Evolutionary conservation across 2,888 invertebrate genomes (phyloP).

Genomic region (Iselma pallidipennis): DNA sequence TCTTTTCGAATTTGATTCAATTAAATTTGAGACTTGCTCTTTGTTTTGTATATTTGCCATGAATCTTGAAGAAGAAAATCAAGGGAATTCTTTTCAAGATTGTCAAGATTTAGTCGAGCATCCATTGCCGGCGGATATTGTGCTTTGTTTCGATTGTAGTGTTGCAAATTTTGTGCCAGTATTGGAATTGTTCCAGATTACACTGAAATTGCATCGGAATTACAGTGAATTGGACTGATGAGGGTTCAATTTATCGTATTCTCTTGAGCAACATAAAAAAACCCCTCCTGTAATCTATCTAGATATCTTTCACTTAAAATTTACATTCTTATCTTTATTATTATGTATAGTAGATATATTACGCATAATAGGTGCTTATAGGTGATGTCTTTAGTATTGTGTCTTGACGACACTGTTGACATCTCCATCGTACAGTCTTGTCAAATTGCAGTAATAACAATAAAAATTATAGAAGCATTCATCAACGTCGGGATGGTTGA

Average conservation of each 20-base stretch:
- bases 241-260: not conserved
- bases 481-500: conserved; percentile 19
- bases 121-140: not conserved
- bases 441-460: conserved; percentile 16
- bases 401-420: not conserved
- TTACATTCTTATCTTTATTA: too few relatives aligned
- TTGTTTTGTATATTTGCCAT: not conserved
- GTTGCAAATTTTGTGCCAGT: not conserved
- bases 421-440: conserved; percentile 8
- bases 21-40: too few relatives aligned
- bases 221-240: conserved; percentile 2
- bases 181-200: not conserved
- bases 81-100: not conserved
- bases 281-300: not conserved
- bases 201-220: conserved; percentile 1
- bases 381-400: not conserved
- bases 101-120: not conserved
- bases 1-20: too few relatives aligned
- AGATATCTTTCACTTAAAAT: not conserved
- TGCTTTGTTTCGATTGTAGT: not conserved
- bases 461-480: conserved; percentile 23
- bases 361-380: too few relatives aligned
- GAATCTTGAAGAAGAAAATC: not conserved
- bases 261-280: not conserved
- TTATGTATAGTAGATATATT: too few relatives aligned